phyloP scores from a whole-genome alignment of 1,140 invertebrate species.

The Schlechtendalia chinensis region DNA sequence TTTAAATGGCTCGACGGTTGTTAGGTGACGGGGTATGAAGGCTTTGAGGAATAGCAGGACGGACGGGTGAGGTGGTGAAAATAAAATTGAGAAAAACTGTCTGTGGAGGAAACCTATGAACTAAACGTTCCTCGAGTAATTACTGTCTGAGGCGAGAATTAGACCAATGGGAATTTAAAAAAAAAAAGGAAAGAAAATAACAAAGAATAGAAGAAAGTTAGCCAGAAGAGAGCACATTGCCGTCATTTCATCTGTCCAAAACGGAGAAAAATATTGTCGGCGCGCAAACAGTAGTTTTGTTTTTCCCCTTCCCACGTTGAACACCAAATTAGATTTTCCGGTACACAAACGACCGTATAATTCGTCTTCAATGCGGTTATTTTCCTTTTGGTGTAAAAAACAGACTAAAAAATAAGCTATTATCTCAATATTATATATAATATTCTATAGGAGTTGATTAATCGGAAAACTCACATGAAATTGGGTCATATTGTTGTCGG shows the following conservation, averaged over 20 bases:
- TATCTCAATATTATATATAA: neutral
- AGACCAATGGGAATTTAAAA: constrained; percentile 38
- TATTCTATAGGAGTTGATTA: too few species aligned
- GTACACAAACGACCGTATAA: constrained; percentile 42
- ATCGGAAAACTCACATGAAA: too few species aligned
- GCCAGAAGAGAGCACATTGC: constrained; percentile 18
- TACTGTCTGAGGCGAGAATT: constrained; percentile 45
- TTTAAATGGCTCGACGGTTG: too few species aligned
- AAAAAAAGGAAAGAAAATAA: neutral
- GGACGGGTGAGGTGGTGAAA: neutral
- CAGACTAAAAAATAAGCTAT: neutral
- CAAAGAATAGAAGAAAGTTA: constrained; percentile 5
- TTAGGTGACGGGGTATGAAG: too few species aligned
- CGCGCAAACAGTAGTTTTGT: constrained; percentile 38
- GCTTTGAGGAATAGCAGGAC: neutral
- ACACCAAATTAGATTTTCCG: constrained; percentile 39
- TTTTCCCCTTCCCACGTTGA: neutral
- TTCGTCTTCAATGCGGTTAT: constrained; percentile 22
- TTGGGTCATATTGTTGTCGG: too few species aligned
- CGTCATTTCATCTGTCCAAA: constrained; percentile 41
- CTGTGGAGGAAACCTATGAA: constrained; percentile 24
- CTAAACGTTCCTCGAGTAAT: constrained; percentile 47
- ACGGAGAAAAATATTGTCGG: constrained; percentile 28
- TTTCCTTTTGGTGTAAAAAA: neutral
- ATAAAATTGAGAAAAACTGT: constrained; percentile 37